Percentiles rank a stretch among this genome's conserved stretches.
Conservation (phyloP, 2,113 vertebrate genomes). For the Eolophus roseicapilla region DNA sequence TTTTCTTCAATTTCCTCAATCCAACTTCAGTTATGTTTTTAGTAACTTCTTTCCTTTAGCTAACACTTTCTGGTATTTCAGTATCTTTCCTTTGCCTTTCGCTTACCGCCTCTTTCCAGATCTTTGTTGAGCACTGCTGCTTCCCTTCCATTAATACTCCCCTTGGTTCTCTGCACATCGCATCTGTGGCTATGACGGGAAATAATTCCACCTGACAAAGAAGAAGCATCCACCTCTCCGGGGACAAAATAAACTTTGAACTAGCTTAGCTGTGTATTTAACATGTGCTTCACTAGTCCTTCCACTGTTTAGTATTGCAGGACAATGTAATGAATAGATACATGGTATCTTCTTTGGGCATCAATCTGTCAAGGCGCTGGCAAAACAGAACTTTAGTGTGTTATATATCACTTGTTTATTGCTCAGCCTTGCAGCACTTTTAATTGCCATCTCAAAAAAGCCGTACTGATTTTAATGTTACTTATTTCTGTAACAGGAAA, state of each 20-base stretch:
- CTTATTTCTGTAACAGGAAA: neutral
- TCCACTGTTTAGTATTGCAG: neutral
- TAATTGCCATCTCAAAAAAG: neutral
- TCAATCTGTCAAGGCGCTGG: neutral
- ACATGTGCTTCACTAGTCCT: neutral
- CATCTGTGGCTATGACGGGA: neutral
- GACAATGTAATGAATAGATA: neutral
- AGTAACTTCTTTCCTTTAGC: neutral
- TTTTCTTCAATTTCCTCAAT: neutral
- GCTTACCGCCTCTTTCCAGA: neutral
- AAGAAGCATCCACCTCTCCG: neutral
- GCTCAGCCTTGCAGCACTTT: neutral
- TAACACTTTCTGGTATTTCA: neutral
- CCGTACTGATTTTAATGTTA: neutral
- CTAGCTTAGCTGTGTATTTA: neutral
- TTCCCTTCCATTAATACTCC: neutral
- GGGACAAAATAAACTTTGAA: neutral
- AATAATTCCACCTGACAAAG: neutral
- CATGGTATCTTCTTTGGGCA: neutral
- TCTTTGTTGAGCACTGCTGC: neutral
- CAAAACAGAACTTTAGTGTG: neutral
- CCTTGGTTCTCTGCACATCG: rapidly evolving
- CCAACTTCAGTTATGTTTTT: neutral
- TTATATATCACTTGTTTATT: neutral
- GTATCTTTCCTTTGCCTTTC: neutral